A percentile compares a stretch with the other conserved stretches of the same genome.
Evolutionary conservation across 2,113 vertebrate genomes (phyloP).

Genomic region (Parotia lawesii): DNA sequence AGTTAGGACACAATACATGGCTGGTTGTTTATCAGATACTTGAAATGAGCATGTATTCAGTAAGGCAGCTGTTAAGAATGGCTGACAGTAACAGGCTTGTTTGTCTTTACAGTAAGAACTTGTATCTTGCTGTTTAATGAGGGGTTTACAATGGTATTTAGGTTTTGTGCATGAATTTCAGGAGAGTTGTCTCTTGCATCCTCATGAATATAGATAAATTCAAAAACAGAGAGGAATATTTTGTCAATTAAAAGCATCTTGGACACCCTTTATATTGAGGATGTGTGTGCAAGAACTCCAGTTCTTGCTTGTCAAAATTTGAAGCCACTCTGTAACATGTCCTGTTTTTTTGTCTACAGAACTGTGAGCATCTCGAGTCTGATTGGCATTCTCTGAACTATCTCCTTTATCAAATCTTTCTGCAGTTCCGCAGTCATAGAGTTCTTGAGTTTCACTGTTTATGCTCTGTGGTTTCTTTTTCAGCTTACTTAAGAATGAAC

Average conservation of each 20-base stretch:
- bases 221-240: neutral
- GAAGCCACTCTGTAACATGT: neutral
- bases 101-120: neutral
- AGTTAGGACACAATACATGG: neutral
- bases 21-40: neutral
- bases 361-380: neutral
- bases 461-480: neutral
- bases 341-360: neutral
- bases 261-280: neutral
- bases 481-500: neutral
- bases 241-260: neutral
- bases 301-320: neutral
- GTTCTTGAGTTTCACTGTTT: neutral
- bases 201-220: neutral
- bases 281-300: neutral
- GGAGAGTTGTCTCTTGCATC: neutral
- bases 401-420: neutral
- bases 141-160: neutral
- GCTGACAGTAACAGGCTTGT: neutral
- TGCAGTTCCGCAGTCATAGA: neutral
- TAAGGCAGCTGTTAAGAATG: neutral
- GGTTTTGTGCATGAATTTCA: neutral
- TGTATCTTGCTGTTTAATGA: neutral
- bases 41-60: neutral
- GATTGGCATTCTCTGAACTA: neutral